A percentile compares a stretch with the other conserved stretches of the same genome.
phyloP scores from a whole-genome alignment of 1,140 invertebrate species.

The Drosophila grimshawi region DNA sequence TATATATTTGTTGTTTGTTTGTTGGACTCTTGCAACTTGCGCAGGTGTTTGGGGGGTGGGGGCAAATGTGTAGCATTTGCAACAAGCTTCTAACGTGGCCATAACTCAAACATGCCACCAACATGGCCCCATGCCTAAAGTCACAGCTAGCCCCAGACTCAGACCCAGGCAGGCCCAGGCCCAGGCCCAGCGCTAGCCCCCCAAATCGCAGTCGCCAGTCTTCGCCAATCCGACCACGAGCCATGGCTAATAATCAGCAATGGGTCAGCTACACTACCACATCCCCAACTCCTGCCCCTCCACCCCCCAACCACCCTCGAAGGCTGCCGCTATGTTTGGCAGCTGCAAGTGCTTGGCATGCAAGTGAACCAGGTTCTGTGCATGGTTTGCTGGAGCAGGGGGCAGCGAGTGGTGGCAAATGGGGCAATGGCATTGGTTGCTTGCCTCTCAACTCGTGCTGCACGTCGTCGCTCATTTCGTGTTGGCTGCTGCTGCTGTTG shows the following conservation, averaged over 20 bases:
- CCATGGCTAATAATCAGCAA: constrained; percentile 55
- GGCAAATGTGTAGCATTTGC: constrained; percentile 57
- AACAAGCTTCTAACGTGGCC: constrained; percentile 60
- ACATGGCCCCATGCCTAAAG: constrained; percentile 27
- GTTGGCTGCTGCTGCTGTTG: constrained; percentile 53
- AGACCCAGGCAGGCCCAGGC: too few species aligned
- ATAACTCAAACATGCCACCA: constrained; percentile 79
- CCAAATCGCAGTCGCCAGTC: constrained; percentile 13
- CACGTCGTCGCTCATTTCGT: constrained; percentile 81
- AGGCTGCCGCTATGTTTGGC: constrained; percentile 23
- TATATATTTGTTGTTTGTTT: neutral
- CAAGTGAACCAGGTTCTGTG: constrained; percentile 47
- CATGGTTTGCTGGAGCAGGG: neutral
- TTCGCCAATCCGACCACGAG: constrained; percentile 27
- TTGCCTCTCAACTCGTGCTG: constrained; percentile 74
- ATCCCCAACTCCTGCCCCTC: constrained; percentile 7
- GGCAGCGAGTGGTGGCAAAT: neutral
- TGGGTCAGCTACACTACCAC: constrained; percentile 30
- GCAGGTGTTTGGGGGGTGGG: neutral
- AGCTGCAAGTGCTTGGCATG: constrained; percentile 71
- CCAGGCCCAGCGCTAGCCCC: neutral
- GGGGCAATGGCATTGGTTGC: constrained; percentile 17
- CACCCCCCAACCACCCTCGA: neutral
- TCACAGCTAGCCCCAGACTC: constrained; percentile 13
- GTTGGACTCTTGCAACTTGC: constrained; percentile 3